Conservation (phyloP, 1,140 invertebrate genomes). For the Halictus rubicundus region DNA sequence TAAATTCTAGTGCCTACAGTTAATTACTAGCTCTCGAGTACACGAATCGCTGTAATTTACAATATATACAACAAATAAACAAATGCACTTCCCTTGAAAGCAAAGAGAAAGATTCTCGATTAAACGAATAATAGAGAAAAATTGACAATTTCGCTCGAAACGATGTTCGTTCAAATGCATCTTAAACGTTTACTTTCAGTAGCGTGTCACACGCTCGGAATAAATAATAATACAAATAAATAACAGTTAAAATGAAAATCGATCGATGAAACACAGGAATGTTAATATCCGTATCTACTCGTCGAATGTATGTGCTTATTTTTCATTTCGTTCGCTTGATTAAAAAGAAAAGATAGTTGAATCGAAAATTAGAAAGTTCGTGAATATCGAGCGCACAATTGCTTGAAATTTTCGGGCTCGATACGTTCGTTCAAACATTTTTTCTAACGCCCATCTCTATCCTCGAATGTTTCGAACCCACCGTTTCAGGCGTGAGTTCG, state of each 20-base stretch:
- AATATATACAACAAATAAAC: slow-evolving; percentile 78
- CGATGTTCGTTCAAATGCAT: slow-evolving; percentile 10
- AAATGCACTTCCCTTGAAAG: slow-evolving; percentile 67
- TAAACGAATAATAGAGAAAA: background rate
- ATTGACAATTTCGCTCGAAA: slow-evolving; percentile 2
- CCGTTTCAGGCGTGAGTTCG: background rate
- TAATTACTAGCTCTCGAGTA: slow-evolving; percentile 69
- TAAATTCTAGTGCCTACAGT: slow-evolving; percentile 46
- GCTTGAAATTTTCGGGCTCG: background rate
- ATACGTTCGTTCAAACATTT: background rate
- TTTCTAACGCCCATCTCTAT: background rate
- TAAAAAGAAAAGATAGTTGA: slow-evolving; percentile 28
- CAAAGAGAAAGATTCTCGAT: background rate
- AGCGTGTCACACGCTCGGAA: background rate
- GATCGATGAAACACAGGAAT: slow-evolving; percentile 25
- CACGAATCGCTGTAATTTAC: slow-evolving; percentile 75
- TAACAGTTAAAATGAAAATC: slow-evolving; percentile 14
- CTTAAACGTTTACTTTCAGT: background rate
- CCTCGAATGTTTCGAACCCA: background rate
- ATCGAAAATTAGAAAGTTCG: slow-evolving; percentile 48
- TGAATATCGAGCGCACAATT: background rate
- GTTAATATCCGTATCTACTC: slow-evolving; percentile 49
- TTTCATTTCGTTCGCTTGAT: slow-evolving; percentile 17
- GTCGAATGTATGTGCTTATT: slow-evolving; percentile 27
- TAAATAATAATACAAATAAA: slow-evolving; percentile 29